Base-by-base conservation (phyloP, 2,888 invertebrate species). In the Meliscaeva auricollis region DNA sequence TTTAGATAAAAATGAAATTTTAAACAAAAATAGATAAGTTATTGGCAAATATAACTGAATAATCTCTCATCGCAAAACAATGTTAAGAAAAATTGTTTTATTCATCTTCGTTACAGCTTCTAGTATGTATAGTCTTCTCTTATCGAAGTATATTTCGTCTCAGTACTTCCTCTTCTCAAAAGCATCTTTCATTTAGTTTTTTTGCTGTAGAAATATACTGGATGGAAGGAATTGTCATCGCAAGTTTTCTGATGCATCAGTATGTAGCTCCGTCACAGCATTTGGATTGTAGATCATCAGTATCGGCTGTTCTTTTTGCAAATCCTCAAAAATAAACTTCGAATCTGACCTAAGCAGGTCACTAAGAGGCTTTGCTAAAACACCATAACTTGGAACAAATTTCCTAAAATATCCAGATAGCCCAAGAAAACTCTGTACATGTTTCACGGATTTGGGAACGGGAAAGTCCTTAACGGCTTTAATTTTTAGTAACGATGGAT, bases 191-290 rank as follows among this genome's bases (percentile, higher is more conserved):
- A n/a, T n/a, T n/a, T 17, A 26, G 64, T 56, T 17, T 75, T 75
- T 11, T 46, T 32, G n/a, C 60, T 87, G 70, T 79, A 69, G 50
- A 87, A 87, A n/a, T 75, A 62, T 3, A 87, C 76, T 0, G 87
- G 87, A 50, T 87, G 87, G 6, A 76, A 41, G 32, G 11, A 20
- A 1, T 11, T 11, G 11, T 13, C 46, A 26, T n/a, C 22, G 0
- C 48, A 20, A 3, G 20, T 20, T 3, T 64, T 58, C 30, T 87
- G 41, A 48, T 11, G 48, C 64, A 7, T 15, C 30, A 5, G 30
- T 48, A 20, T 74, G 52, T 13, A 20, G 20, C 4, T 50, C 44
- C 8, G 6, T 52, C 2, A n/a, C n/a, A n/a, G n/a, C n/a, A n/a
- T n/a, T n/a, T n/a, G n/a, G n/a, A n/a, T n/a, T n/a, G n/a, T n/a